These are phyloP conservation scores for Tapirus indicus DNA, from an alignment of 2,797 vertebrate genomes.

Conservation along the genomic window DNA sequence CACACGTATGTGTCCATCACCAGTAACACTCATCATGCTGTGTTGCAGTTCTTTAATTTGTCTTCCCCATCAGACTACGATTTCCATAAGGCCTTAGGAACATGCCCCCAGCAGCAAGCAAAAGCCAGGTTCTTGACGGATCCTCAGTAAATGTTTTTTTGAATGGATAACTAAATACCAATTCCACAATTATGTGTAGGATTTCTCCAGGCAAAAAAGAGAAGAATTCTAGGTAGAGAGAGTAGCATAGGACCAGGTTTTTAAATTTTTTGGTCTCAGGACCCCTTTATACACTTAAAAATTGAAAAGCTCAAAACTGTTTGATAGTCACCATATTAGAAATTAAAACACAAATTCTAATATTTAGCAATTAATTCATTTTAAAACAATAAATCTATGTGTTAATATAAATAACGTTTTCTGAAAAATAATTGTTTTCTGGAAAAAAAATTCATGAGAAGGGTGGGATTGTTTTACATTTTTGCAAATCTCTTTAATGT, in stretches of 20 bases:
- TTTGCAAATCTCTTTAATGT: conserved; percentile 56
- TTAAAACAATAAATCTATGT: conserved; percentile 30
- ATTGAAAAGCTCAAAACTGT: neutral
- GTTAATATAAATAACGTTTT: conserved; percentile 47
- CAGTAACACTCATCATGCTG: neutral
- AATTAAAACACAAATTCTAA: conserved; percentile 55
- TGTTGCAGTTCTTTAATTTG: conserved; percentile 5
- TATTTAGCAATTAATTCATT: conserved; percentile 44
- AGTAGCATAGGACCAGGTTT: neutral
- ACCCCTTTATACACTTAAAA: neutral
- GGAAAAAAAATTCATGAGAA: conserved; percentile 17
- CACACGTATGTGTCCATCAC: neutral
- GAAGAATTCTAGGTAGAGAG: neutral
- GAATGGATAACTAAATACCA: conserved; percentile 51
- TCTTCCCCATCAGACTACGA: neutral
- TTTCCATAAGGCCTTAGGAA: neutral
- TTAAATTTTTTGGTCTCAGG: conserved; percentile 52
- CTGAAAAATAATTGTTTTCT: conserved; percentile 55
- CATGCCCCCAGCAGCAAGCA: neutral
- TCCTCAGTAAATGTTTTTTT: neutral
- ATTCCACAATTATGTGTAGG: neutral
- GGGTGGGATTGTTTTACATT: neutral
- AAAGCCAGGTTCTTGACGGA: conserved; percentile 42
- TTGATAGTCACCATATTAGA: conserved; percentile 25
- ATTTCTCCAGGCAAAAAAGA: conserved; percentile 50